Percentiles rank a stretch among this genome's conserved stretches.
Evolutionary conservation across 2,888 invertebrate genomes (phyloP).

Genomic region (Luperina testacea): DNA sequence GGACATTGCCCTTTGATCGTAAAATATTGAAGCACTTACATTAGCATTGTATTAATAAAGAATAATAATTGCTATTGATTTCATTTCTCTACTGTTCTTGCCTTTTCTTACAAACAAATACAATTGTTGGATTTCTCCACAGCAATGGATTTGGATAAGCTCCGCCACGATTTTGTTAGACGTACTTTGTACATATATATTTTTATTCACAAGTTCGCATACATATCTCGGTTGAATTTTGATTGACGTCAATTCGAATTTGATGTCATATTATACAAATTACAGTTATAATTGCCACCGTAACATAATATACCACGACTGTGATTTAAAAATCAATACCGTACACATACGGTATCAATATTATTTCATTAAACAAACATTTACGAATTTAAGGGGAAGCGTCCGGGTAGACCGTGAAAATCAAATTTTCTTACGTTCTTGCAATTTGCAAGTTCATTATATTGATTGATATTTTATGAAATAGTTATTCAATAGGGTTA

Average conservation of each 20-base stretch:
- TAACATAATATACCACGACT: background rate
- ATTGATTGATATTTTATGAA: no score
- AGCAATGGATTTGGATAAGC: slow-evolving; percentile 7
- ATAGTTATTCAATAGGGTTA: no score
- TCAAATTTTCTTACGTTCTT: no score
- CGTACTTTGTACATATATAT: background rate
- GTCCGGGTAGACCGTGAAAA: no score
- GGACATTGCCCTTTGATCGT: slow-evolving; percentile 56
- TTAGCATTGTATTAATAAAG: slow-evolving; percentile 39
- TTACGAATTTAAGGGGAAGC: no score
- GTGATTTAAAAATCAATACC: background rate
- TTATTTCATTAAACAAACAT: background rate
- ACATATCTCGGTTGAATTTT: background rate
- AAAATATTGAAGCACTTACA: slow-evolving; percentile 40
- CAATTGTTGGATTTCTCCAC: background rate
- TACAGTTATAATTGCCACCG: background rate
- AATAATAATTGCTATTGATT: slow-evolving; percentile 25
- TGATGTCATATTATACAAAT: background rate
- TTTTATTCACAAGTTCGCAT: background rate
- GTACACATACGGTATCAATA: no score
- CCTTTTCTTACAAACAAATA: no score
- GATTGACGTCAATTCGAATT: background rate
- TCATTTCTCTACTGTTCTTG: background rate
- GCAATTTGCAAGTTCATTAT: no score
- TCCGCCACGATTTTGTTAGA: background rate